These are phyloP conservation scores for Psococerastis gibbosa DNA, from an alignment of 2,888 invertebrate genomes.

Conservation along the genomic window DNA sequence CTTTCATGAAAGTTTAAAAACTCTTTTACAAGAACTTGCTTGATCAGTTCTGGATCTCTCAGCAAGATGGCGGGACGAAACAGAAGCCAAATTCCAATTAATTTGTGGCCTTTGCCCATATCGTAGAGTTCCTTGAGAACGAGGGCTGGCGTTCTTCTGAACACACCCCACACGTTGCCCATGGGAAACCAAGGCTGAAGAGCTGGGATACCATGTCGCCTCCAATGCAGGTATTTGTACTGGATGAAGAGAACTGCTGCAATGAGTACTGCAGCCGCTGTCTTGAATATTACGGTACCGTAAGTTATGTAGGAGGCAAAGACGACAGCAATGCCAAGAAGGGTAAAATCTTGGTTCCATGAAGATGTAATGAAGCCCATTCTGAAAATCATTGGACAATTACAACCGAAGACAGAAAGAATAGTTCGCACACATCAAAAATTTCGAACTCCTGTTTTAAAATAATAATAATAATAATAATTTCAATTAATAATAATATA, in stretches of 20 bases:
- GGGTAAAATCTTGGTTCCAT: background rate
- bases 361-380: background rate
- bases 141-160: background rate
- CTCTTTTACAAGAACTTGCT: slow-evolving; percentile 36
- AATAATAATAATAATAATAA: too few relatives aligned
- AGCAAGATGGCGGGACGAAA: slow-evolving; percentile 39
- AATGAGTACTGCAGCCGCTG: background rate
- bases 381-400: too few relatives aligned
- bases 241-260: background rate
- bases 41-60: slow-evolving; percentile 38
- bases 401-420: too few relatives aligned
- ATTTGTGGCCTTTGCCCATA: background rate
- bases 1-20: slow-evolving; percentile 45
- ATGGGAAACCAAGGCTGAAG: slow-evolving; percentile 7
- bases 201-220: slow-evolving; percentile 10
- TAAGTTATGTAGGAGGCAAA: background rate
- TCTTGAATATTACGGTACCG: background rate
- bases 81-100: background rate
- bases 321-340: background rate
- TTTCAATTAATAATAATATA: too few relatives aligned
- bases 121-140: slow-evolving; percentile 1
- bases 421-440: too few relatives aligned
- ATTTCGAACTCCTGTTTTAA: too few relatives aligned
- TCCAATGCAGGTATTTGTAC: slow-evolving; percentile 9
- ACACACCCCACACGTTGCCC: slow-evolving; percentile 6